These are phyloP conservation scores for Tenodera sinensis DNA, from an alignment of 2,888 invertebrate species.

Conservation along the genomic window DNA sequence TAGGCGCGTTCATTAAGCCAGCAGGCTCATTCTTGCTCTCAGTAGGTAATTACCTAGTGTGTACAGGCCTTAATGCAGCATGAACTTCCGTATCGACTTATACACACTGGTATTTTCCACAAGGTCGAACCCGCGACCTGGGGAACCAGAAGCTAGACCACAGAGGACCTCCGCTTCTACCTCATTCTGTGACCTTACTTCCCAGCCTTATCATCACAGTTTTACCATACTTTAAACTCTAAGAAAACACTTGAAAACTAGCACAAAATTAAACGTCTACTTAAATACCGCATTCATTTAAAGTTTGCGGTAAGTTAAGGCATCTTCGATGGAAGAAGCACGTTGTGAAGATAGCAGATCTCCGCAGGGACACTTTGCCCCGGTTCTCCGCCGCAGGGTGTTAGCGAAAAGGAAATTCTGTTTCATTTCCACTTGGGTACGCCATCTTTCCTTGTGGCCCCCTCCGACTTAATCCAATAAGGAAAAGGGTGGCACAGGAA, in stretches of 20 bases:
- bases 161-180: no score
- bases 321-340: neutral
- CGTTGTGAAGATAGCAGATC: neutral
- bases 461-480: neutral
- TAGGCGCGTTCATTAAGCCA: neutral
- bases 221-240: no score
- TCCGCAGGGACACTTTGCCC: neutral
- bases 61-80: neutral
- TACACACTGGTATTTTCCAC: no score
- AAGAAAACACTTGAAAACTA: no score
- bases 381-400: neutral
- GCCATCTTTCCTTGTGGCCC: neutral
- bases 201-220: no score
- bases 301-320: neutral
- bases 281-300: neutral
- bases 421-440: neutral
- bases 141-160: no score
- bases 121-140: no score
- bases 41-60: neutral
- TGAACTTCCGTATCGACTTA: no score
- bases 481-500: neutral
- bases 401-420: neutral
- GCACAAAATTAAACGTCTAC: neutral
- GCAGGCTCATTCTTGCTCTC: neutral
- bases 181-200: no score